phyloP scores from a whole-genome alignment of 2,888 invertebrate genomes.

The Leptinotarsa tumamoca region DNA sequence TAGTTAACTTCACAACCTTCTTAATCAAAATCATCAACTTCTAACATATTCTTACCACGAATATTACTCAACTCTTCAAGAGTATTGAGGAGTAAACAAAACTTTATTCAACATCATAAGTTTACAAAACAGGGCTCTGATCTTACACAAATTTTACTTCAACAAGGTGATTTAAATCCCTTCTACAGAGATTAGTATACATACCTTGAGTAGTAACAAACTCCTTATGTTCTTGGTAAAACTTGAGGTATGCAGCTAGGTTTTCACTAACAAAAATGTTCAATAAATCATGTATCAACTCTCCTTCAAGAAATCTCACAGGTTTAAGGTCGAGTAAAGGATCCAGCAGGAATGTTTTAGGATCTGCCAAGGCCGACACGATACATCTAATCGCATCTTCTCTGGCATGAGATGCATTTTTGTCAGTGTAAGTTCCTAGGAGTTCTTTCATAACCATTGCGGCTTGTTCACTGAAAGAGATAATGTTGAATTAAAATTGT shows the following conservation, averaged over 20 bases:
- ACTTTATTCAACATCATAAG: too few species aligned
- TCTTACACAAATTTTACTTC: not conserved
- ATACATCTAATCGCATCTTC: constrained; percentile 98
- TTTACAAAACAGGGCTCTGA: not conserved
- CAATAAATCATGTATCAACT: constrained; percentile 92
- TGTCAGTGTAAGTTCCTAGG: constrained; percentile 95
- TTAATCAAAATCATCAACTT: too few species aligned
- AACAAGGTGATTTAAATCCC: too few species aligned
- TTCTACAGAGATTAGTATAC: not conserved
- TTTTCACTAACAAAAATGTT: constrained; percentile 96
- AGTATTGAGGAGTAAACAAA: too few species aligned
- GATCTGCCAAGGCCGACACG: constrained; percentile 93
- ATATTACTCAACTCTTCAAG: too few species aligned
- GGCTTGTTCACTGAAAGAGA: constrained; percentile 81
- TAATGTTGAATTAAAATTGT: not conserved
- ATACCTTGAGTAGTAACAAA: constrained; percentile 83
- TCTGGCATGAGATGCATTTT: constrained; percentile 95
- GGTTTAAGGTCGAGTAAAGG: constrained; percentile 94
- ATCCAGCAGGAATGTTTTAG: constrained; percentile 94
- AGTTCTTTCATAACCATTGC: constrained; percentile 98
- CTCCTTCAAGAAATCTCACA: constrained; percentile 93
- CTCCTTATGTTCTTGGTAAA: constrained; percentile 92
- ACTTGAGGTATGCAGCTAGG: constrained; percentile 89
- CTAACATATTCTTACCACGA: too few species aligned
- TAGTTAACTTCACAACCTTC: too few species aligned